phyloP scores from a whole-genome alignment of 2,797 vertebrate genomes.

The Karalla daura region DNA sequence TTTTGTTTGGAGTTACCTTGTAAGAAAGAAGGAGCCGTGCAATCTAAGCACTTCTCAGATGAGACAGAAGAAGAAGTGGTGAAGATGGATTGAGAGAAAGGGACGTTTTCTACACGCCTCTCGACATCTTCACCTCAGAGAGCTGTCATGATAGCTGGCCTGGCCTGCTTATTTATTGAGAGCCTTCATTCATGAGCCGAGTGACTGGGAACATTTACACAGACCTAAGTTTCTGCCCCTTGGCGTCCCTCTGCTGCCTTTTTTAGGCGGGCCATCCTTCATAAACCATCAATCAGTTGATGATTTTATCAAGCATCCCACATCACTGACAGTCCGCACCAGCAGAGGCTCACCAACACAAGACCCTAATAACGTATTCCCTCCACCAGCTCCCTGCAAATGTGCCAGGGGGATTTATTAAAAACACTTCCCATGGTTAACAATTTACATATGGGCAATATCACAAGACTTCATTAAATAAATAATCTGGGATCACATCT shows the following conservation, averaged over 20 bases:
- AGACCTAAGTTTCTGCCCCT: conserved; percentile 51
- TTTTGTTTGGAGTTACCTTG: conserved; percentile 68
- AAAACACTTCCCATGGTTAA: conserved; percentile 73
- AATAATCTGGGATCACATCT: conserved; percentile 81
- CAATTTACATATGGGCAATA: conserved; percentile 82
- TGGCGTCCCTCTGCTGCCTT: conserved; percentile 44
- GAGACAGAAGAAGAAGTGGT: conserved; percentile 44
- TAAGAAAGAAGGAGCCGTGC: conserved; percentile 54
- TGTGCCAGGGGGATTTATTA: conserved; percentile 70
- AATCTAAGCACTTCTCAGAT: conserved; percentile 48
- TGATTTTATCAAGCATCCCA: conserved; percentile 74
- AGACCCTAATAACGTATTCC: conserved; percentile 69
- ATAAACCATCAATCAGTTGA: conserved; percentile 73
- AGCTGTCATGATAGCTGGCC: conserved; percentile 60
- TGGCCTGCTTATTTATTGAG: conserved; percentile 73
- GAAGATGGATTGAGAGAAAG: conserved; percentile 55
- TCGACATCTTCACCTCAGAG: conserved; percentile 51
- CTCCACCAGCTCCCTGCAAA: conserved; percentile 61
- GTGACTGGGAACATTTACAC: conserved; percentile 67
- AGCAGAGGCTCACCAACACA: conserved; percentile 54
- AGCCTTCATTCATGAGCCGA: conserved; percentile 64
- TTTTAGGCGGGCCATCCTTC: conserved; percentile 46
- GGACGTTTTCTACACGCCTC: conserved; percentile 55
- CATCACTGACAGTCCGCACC: conserved; percentile 51
- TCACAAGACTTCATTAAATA: conserved; percentile 81